These are phyloP conservation scores for Hemaris fuciformis DNA, from an alignment of 2,888 invertebrate species.

Conservation along the genomic window DNA sequence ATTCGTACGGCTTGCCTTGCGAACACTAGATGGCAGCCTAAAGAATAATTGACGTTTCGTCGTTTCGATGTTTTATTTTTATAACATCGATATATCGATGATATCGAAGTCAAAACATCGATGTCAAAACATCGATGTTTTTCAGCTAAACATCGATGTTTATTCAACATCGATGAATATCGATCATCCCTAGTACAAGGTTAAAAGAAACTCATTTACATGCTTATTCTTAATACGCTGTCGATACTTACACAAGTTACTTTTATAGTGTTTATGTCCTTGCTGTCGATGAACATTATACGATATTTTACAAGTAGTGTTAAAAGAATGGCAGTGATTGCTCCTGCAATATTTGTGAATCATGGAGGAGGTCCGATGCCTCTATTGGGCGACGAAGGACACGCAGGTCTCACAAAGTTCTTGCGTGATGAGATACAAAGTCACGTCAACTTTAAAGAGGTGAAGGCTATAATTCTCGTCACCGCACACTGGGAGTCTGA, in stretches of 20 bases:
- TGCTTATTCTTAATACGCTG: slow-evolving; percentile 72
- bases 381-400: slow-evolving; percentile 66
- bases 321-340: slow-evolving; percentile 62
- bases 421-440: slow-evolving; percentile 65
- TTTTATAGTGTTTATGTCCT: slow-evolving; percentile 68
- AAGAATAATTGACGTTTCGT: too few species aligned
- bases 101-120: too few species aligned
- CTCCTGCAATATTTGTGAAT: slow-evolving; percentile 72
- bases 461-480: slow-evolving; percentile 69
- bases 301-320: slow-evolving; percentile 56
- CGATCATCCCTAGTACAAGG: too few species aligned
- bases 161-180: too few species aligned
- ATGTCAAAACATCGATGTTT: too few species aligned
- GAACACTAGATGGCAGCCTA: too few species aligned
- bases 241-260: slow-evolving; percentile 63
- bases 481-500: slow-evolving; percentile 75
- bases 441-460: slow-evolving; percentile 58
- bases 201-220: slow-evolving; percentile 42
- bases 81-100: too few species aligned
- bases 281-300: slow-evolving; percentile 72
- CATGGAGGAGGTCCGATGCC: slow-evolving; percentile 75
- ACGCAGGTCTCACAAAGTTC: slow-evolving; percentile 60
- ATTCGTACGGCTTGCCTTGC: too few species aligned
- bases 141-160: too few species aligned
- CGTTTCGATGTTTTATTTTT: too few species aligned